Base-by-base conservation (phyloP, 2,113 vertebrate genomes). In the Neotoma lepida region DNA sequence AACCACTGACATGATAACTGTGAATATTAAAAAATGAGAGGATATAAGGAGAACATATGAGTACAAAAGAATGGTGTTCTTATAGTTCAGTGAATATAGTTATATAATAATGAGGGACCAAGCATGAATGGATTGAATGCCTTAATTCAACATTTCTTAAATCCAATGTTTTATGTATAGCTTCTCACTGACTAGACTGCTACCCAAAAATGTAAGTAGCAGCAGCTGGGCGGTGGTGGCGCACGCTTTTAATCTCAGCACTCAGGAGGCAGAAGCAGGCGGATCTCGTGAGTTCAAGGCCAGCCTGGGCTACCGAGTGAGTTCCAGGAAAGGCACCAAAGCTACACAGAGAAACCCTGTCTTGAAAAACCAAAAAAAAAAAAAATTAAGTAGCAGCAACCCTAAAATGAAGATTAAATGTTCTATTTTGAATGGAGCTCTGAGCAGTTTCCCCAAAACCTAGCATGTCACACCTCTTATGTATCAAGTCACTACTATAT, bases 351-450 rank as follows among this genome's bases (percentile, higher is more conserved):
- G n/a, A n/a, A n/a, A n/a, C n/a, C n/a, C n/a, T n/a, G n/a, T n/a
- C n/a, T n/a, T n/a, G n/a, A n/a, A n/a, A n/a, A n/a, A n/a, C n/a
- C n/a, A n/a, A n/a, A n/a, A n/a, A n/a, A n/a, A n/a, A n/a, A n/a
- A n/a, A 49, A 49, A 82, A 22, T 9, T 80, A 93, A 86, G 18
- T 22, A 76, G 41, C 66, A 76, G 91, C 20, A 92, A 46, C 6
- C 17, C 56, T 92, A 92, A 96, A 71, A 51, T 64, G 89, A 15
- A 93, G 7, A 90, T 22, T 30, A 93, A 90, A 90, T 92, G 86
- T 64, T 94, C 41, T 84, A 49, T 54, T 49, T 78, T 15, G 9
- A 92, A 86, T 85, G 22, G 17, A 94, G 33, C 35, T 82, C 13
- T 77, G 1, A 54, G 90, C 9, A 86, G 39, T 88, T 77, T 77